phyloP scores from a whole-genome alignment of 2,888 invertebrate species.

The Scotopteryx bipunctaria region DNA sequence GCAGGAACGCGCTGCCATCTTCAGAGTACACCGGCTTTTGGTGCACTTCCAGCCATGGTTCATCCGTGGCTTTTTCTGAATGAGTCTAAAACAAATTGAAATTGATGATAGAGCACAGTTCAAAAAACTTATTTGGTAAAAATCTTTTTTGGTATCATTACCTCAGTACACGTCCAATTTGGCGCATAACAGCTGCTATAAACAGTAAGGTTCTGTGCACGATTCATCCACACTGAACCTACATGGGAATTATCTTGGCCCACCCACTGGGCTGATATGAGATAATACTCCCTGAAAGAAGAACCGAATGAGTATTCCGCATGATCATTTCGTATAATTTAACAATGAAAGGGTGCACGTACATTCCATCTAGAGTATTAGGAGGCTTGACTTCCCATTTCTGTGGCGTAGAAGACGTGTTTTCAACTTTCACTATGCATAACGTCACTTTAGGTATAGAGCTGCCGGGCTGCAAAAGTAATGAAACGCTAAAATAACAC shows the following conservation, averaged over 20 bases:
- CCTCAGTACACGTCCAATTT: slow-evolving; percentile 93
- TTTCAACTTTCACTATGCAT: slow-evolving; percentile 90
- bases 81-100: slow-evolving; percentile 90
- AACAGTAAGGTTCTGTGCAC: slow-evolving; percentile 95
- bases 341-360: slow-evolving; percentile 62
- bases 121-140: neutral
- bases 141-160: neutral
- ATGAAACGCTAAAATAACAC: slow-evolving; percentile 17
- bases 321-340: neutral
- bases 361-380: slow-evolving; percentile 90
- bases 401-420: slow-evolving; percentile 83
- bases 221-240: slow-evolving; percentile 95
- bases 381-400: slow-evolving; percentile 89
- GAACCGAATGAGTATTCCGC: slow-evolving; percentile 1
- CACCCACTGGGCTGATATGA: slow-evolving; percentile 96
- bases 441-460: slow-evolving; percentile 93
- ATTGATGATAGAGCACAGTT: no score
- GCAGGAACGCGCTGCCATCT: slow-evolving; percentile 92
- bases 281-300: slow-evolving; percentile 91
- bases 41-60: slow-evolving; percentile 93
- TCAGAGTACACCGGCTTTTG: slow-evolving; percentile 92
- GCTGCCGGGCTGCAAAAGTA: slow-evolving; percentile 87
- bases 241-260: slow-evolving; percentile 90
- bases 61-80: slow-evolving; percentile 91
- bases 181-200: slow-evolving; percentile 93